phyloP scores from a whole-genome alignment of 2,113 vertebrate species.

The Cheirogaleus medius region DNA sequence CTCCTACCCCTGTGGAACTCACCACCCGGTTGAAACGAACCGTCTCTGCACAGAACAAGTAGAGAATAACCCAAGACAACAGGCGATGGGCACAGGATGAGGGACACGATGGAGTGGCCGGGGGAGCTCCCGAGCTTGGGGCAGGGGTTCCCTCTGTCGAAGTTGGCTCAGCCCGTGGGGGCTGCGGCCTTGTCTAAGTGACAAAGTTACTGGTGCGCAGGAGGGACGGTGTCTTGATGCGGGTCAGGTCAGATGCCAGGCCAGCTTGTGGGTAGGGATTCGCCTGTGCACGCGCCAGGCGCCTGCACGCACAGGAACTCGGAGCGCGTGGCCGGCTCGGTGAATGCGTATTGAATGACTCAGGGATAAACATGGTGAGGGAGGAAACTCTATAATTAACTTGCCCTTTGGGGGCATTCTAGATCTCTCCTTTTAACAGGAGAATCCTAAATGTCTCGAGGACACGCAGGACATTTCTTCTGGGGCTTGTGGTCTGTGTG shows the following conservation, averaged over 20 bases:
- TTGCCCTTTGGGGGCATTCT: background rate
- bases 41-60: background rate
- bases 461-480: background rate
- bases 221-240: background rate
- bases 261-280: accelerated
- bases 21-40: background rate
- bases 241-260: background rate
- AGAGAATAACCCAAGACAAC: background rate
- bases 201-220: background rate
- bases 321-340: too few relatives aligned
- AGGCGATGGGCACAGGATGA: background rate
- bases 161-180: too few relatives aligned
- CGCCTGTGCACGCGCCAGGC: accelerated
- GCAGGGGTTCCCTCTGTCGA: background rate
- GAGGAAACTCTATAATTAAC: background rate
- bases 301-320: accelerated
- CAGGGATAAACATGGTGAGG: background rate
- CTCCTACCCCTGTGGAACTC: background rate
- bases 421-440: background rate
- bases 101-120: background rate
- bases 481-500: background rate
- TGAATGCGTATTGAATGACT: background rate
- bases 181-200: background rate
- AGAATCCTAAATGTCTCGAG: background rate
- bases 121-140: background rate